These are phyloP conservation scores for Dendrophyllia cribrosa DNA, from an alignment of 64 coral and sea anemone genomes.

Conservation along the genomic window DNA sequence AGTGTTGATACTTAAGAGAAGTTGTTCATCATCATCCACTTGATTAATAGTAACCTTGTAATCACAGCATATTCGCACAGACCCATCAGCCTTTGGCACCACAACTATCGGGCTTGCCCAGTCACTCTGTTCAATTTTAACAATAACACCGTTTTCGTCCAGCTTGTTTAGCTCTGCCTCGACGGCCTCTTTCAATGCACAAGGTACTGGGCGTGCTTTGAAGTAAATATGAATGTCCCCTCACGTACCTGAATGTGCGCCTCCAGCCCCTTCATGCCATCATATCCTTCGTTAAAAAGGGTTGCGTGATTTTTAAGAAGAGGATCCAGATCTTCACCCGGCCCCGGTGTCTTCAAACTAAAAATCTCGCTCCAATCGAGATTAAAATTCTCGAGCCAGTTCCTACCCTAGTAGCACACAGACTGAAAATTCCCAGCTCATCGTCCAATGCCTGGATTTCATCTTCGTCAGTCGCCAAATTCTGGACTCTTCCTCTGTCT, in stretches of 20 bases:
- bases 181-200: not conserved
- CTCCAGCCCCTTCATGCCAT: not conserved
- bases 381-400: not conserved
- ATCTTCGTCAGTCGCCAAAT: not conserved
- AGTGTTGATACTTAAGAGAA: constrained; percentile 53
- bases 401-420: not conserved
- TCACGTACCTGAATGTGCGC: not conserved
- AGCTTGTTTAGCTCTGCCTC: not conserved
- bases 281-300: not conserved
- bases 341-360: not conserved
- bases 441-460: not conserved
- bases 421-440: not conserved
- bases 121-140: constrained; percentile 1
- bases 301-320: not conserved
- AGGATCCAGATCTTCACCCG: not conserved
- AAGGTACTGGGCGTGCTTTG: not conserved
- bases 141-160: not conserved
- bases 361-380: constrained; percentile 3
- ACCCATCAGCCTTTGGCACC: constrained; percentile 1
- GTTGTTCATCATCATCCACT: not conserved
- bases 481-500: not conserved
- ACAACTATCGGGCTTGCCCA: constrained; percentile 19
- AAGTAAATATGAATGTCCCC: not conserved
- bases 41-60: constrained; percentile 9
- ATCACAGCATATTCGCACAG: not conserved